Evolutionary conservation across 2,797 vertebrate species (phyloP).

Genomic region (Acanthurus leucopareius): DNA sequence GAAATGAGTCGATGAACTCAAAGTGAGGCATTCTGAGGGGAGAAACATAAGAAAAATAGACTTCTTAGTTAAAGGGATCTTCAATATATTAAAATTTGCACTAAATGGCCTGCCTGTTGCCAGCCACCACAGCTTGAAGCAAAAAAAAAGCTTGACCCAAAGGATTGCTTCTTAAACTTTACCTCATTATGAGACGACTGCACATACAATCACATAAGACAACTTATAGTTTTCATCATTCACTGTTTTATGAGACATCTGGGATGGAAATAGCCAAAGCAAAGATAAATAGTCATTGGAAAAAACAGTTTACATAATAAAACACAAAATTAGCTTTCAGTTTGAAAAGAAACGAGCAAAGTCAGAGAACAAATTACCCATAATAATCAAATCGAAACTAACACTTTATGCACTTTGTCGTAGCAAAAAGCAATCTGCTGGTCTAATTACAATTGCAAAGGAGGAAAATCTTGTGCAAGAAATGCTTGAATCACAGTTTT

Average conservation of each 20-base stretch:
- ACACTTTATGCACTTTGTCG: slow-evolving; percentile 21
- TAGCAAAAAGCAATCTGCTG: slow-evolving; percentile 18
- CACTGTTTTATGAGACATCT: slow-evolving; percentile 9
- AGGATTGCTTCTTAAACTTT: neutral
- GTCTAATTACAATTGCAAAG: slow-evolving; percentile 11
- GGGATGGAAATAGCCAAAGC: neutral
- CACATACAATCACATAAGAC: neutral
- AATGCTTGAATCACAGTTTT: neutral
- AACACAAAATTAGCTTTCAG: slow-evolving; percentile 30
- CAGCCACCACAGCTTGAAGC: neutral
- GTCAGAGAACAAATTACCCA: slow-evolving; percentile 34
- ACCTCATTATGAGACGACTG: neutral
- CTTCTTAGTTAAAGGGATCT: too few relatives aligned
- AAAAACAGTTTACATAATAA: slow-evolving; percentile 3
- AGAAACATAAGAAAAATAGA: too few relatives aligned
- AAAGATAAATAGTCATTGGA: neutral
- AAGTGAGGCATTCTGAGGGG: too few relatives aligned
- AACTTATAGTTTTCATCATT: neutral
- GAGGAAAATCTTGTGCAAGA: neutral
- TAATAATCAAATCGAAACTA: slow-evolving; percentile 38
- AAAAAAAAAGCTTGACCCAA: neutral
- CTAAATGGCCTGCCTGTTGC: neutral
- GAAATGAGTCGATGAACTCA: too few relatives aligned
- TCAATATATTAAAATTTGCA: neutral
- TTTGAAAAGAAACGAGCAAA: slow-evolving; percentile 26